Percentiles rank a stretch among this genome's conserved stretches.
These are phyloP conservation scores for Haemorhous mexicanus DNA, from an alignment of 2,113 vertebrate species.

Conservation along the genomic window DNA sequence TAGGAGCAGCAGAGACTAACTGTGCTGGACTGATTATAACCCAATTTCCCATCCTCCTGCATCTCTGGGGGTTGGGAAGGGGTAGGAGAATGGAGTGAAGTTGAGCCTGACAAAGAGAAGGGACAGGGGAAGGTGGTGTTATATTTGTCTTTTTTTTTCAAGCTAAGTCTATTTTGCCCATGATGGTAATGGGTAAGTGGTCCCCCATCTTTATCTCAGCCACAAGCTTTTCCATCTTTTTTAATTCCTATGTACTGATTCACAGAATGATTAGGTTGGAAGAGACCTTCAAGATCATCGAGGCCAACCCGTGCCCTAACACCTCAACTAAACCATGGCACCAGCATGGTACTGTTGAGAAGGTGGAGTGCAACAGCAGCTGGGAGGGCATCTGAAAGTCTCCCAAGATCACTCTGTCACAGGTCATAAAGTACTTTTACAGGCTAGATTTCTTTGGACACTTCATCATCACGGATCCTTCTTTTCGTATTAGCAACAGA, in stretches of 20 bases:
- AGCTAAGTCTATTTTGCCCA: not conserved
- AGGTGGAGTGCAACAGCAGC: not conserved
- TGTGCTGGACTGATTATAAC: not conserved
- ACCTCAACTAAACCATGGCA: not conserved
- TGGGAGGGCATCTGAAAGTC: not conserved
- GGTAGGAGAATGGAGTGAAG: not conserved
- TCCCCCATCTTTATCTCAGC: not conserved
- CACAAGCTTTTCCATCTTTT: not conserved
- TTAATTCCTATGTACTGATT: not conserved
- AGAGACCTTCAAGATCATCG: not conserved
- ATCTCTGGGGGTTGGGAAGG: accelerated
- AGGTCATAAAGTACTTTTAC: not conserved
- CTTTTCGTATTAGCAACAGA: not conserved
- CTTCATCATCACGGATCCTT: not conserved
- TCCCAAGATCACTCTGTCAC: not conserved
- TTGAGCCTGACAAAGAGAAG: not conserved
- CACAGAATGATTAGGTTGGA: not conserved
- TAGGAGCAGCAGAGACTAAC: not conserved
- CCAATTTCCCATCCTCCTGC: not conserved
- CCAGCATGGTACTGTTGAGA: not conserved
- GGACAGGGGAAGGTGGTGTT: accelerated
- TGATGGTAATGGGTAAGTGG: not conserved
- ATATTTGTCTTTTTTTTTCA: not conserved
- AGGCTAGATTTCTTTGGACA: not conserved
- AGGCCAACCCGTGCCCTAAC: not conserved